phyloP scores from a whole-genome alignment of 1,140 invertebrate species.

The Anastrepha obliqua region DNA sequence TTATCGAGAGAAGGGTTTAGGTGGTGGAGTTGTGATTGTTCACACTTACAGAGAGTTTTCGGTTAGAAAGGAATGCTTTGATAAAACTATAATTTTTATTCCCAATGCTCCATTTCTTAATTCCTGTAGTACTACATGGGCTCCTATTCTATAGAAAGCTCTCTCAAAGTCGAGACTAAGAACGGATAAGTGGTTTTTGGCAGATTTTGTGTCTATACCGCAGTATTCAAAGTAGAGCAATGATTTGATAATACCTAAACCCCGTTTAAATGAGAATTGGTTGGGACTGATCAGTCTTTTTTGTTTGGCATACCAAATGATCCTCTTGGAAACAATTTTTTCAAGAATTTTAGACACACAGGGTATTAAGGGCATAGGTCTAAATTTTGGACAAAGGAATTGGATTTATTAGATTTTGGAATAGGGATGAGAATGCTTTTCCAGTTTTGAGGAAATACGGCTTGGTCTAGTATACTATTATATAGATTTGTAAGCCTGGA shows the following conservation, averaged over 20 bases:
- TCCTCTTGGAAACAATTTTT: not conserved
- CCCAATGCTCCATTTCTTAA: not conserved
- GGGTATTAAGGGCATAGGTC: too few species aligned
- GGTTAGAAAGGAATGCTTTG: not conserved
- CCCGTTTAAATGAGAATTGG: not conserved
- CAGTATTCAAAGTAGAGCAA: too few species aligned
- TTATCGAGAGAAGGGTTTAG: not conserved
- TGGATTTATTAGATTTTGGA: not conserved
- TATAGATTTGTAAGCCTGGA: not conserved
- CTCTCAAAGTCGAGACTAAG: too few species aligned
- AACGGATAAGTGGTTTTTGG: too few species aligned
- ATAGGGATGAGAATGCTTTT: not conserved
- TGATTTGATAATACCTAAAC: not conserved
- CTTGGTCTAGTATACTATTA: too few species aligned
- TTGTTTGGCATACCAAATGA: not conserved
- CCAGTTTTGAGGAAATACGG: too few species aligned
- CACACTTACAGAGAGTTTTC: not conserved
- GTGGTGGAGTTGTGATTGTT: not conserved
- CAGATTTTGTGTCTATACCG: too few species aligned
- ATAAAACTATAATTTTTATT: not conserved
- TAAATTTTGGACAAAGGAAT: not conserved
- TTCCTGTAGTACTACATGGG: not conserved
- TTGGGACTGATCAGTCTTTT: not conserved
- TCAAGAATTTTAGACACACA: not conserved
- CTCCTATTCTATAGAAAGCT: not conserved